These are phyloP conservation scores for Eupristina koningsbergeri DNA, from an alignment of 1,140 invertebrate species.

Conservation along the genomic window DNA sequence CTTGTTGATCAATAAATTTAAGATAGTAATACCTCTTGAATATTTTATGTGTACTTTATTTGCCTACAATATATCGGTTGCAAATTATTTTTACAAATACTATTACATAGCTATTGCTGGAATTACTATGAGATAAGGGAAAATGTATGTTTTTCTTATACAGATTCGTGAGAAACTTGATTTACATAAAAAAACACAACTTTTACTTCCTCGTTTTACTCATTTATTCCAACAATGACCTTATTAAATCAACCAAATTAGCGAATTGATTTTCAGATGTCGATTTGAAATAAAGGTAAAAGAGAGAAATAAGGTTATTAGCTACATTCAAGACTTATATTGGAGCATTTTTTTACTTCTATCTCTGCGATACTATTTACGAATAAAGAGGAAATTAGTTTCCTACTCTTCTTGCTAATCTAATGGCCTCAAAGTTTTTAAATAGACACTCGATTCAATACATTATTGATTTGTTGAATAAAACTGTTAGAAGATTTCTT, in stretches of 20 bases:
- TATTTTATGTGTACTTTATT: no score
- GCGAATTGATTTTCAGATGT: conserved; percentile 39
- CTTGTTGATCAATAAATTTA: no score
- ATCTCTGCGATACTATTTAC: neutral
- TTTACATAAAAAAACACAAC: neutral
- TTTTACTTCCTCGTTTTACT: conserved; percentile 1
- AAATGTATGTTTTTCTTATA: neutral
- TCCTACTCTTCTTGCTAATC: neutral
- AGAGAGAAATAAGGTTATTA: conserved; percentile 25
- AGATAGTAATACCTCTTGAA: no score
- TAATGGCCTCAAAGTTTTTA: neutral
- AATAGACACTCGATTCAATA: neutral
- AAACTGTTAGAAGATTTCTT: neutral
- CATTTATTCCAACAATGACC: conserved; percentile 26
- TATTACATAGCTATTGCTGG: no score
- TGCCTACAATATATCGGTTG: no score
- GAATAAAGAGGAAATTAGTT: neutral
- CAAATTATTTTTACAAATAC: no score
- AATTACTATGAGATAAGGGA: neutral
- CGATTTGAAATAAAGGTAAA: no score
- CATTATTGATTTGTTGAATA: neutral
- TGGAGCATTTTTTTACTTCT: neutral
- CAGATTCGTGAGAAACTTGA: neutral
- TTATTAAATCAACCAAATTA: conserved; percentile 50
- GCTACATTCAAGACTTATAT: neutral